Base-by-base conservation (phyloP, 30 jellyfish, hydroid and myxozoan species). In the Aurelia coerulea region DNA sequence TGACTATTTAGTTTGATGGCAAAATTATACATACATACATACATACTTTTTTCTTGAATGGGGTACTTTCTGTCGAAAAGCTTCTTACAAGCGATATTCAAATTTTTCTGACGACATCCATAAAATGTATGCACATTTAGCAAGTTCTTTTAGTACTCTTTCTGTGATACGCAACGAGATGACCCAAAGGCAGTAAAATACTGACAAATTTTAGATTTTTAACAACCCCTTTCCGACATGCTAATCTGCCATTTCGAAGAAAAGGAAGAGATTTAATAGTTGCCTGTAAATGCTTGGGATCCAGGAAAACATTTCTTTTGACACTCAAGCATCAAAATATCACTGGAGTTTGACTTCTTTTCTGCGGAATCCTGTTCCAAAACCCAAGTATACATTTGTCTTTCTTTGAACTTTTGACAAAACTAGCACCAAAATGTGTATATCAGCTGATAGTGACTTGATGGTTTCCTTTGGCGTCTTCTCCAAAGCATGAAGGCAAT, bases 301-400 rank as follows among this genome's bases (percentile, higher is more conserved):
- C 86, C 86, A 19, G 29, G 39, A 11, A 74, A 53, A 53, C 46
- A 74, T 39, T 19, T 39, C 76, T 33, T 74, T 52, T 52, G 35
- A 23, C 63, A n/a, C 49, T 31, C 76, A 74, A 10, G 31, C 37
- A 74, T 74, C 76, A 12, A 81, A 16, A 74, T 74, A 62, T 46
- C 86, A 52, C 86, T 74, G 29, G 39, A 74, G 63, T 52, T 39
- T 74, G 32, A 74, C 50, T 14, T 80, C 86, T 41, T 74, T 52
- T 52, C 76, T 46, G 29, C 49, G 86, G 18, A 74, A 52, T 12
- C 86, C 86, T 29, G 86, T 52, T 52, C 86, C 86, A 74, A 53
- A 74, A 74, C 49, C 49, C 32, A 74, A 62, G 63, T 74, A 74
- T 12, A 74, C 63, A 23, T 74, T 65, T 39, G 29, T 23, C 29